Conservation (phyloP, 2,113 vertebrate species). For the Takifugu bimaculatus region DNA sequence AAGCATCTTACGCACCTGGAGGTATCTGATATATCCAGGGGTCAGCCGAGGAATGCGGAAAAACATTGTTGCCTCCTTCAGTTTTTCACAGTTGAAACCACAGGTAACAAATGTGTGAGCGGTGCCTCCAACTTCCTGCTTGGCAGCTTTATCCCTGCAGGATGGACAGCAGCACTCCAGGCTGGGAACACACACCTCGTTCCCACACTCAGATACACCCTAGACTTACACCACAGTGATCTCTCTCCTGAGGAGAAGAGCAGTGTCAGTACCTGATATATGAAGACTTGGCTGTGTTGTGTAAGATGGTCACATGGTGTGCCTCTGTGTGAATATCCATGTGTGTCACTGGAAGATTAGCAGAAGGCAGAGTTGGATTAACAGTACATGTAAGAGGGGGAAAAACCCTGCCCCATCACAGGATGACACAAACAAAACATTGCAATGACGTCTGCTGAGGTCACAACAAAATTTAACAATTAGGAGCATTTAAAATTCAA, state of each 20-base stretch:
- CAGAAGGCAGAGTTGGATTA: not conserved
- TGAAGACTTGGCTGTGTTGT: conserved; percentile 56
- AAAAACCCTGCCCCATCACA: conserved; percentile 13
- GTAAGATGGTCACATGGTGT: conserved; percentile 68
- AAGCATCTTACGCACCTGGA: conserved; percentile 79
- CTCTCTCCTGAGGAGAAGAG: conserved; percentile 6
- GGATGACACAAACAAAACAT: conserved; percentile 5
- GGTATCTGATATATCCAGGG: conserved; percentile 82
- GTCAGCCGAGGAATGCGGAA: conserved; percentile 79
- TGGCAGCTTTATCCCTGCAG: conserved; percentile 38
- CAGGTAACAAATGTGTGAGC: not conserved
- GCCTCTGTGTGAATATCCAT: conserved; percentile 35
- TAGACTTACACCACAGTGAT: conserved; percentile 32
- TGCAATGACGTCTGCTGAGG: conserved; percentile 20
- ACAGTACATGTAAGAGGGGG: not conserved
- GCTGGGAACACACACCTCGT: conserved; percentile 9
- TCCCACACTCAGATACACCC: conserved; percentile 14
- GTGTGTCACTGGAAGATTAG: conserved; percentile 63
- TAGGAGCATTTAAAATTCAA: conserved; percentile 22
- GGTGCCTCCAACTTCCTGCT: conserved; percentile 28
- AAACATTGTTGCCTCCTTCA: conserved; percentile 70
- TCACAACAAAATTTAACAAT: conserved; percentile 21
- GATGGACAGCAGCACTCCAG: conserved; percentile 15
- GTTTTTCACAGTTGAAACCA: conserved; percentile 28
- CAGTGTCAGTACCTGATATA: conserved; percentile 34